Base-by-base conservation (phyloP, 2,797 vertebrate species). In the Danio jaintianensis region DNA sequence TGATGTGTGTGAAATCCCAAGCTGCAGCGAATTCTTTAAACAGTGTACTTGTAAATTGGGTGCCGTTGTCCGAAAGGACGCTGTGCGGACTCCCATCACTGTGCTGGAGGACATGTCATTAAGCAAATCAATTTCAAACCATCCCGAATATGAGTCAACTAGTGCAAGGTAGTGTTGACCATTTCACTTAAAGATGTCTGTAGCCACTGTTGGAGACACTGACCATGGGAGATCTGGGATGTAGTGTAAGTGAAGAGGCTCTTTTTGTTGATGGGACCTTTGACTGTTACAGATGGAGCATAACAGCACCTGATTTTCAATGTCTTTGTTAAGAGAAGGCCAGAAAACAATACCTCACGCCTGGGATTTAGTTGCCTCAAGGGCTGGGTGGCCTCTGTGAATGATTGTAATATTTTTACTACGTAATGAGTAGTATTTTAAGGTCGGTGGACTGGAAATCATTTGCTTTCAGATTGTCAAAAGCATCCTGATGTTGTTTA, bases 131-230 rank as follows among this genome's bases (percentile, higher is more conserved):
- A 74, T 68, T 29, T 84, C 69, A 50, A 75, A 77, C 59, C 72
- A 83, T n/a, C 48, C 71, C 6, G 55, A 79, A 38, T 71, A 68
- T 9, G 66, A 66, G 22, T 80, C 66, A 11, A 71, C 66, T 1
- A 85, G 63, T 20, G 64, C 55, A 0, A 75, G 29, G 12, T 79
- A 76, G 11, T 79, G 42, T 4, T 84, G 69, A 4, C n/a, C 38
- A 2, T 61, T 45, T 64, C 76, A 85, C 69, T 82, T 56, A 47
- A 82, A 85, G 4, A 82, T 75, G 47, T 84, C 64, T 0, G 70
- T 50, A 11, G 62, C 64, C 10, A 84, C 83, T 22, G 36, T 48
- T 13, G n/a, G n/a, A n/a, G n/a, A n/a, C n/a, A n/a, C n/a, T n/a
- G 80, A 82, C 70, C 71, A 84, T 3, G 56, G 71, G 7, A 80